Conservation (phyloP, 2,888 invertebrate genomes). For the Drosophila hamatofila region DNA sequence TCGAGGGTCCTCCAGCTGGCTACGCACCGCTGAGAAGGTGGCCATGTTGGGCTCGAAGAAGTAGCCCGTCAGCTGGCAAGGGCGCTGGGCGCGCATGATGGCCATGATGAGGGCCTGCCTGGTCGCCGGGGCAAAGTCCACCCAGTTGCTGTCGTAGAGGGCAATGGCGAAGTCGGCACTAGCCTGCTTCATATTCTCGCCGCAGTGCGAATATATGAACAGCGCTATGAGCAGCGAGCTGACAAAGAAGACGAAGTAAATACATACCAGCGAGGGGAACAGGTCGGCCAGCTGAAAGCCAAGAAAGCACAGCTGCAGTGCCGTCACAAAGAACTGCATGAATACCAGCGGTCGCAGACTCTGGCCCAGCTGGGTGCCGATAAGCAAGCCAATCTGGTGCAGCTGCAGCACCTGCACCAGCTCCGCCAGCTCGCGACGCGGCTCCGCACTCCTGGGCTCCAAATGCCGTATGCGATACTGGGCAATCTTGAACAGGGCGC, state of each 20-base stretch:
- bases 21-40: constrained; percentile 61
- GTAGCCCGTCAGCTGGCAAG: constrained; percentile 59
- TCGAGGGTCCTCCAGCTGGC: no score
- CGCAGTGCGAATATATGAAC: constrained; percentile 62
- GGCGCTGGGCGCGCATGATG: constrained; percentile 55
- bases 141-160: constrained; percentile 55
- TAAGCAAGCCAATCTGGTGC: constrained; percentile 53
- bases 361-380: constrained; percentile 40
- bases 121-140: constrained; percentile 45
- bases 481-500: constrained; percentile 61
- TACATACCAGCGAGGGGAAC: constrained; percentile 46
- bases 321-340: constrained; percentile 56
- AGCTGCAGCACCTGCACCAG: constrained; percentile 46
- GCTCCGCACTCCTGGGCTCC: constrained; percentile 14
- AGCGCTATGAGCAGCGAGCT: constrained; percentile 56
- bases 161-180: constrained; percentile 55
- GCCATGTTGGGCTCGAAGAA: constrained; percentile 65
- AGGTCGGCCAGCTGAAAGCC: constrained; percentile 57
- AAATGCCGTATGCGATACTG: constrained; percentile 55
- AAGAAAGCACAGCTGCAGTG: constrained; percentile 57
- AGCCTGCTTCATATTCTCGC: constrained; percentile 61
- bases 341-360: constrained; percentile 49
- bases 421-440: constrained; percentile 31
- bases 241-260: constrained; percentile 53
- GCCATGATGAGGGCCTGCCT: constrained; percentile 36